phyloP scores from a whole-genome alignment of 1,140 invertebrate species.

The Drosophila subpulchrella region DNA sequence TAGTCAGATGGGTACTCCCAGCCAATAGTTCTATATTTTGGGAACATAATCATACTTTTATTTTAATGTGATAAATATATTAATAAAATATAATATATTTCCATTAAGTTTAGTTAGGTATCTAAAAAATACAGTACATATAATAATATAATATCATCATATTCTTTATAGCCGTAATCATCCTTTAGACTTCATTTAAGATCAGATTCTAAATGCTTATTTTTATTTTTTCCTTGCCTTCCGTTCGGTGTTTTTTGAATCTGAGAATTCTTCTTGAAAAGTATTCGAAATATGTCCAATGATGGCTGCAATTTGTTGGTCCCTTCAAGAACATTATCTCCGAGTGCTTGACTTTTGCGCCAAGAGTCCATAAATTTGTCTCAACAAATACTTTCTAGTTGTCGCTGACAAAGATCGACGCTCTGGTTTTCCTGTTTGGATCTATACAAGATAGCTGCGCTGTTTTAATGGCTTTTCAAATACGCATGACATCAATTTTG shows the following conservation, averaged over 20 bases:
- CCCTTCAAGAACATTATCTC: conserved; percentile 71
- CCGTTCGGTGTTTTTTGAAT: neutral
- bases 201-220: neutral
- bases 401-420: conserved; percentile 51
- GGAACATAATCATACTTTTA: no score
- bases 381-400: conserved; percentile 65
- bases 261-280: conserved; percentile 5
- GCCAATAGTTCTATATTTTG: no score
- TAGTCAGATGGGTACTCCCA: no score
- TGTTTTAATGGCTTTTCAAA: conserved; percentile 75
- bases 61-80: no score
- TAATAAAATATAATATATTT: no score
- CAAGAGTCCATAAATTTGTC: conserved; percentile 83
- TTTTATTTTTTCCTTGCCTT: neutral
- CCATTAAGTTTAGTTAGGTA: no score
- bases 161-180: no score
- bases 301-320: conserved; percentile 80
- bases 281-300: conserved; percentile 65
- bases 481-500: conserved; percentile 80
- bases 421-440: conserved; percentile 31
- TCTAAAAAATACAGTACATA: no score
- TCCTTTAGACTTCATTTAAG: neutral
- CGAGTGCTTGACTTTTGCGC: conserved; percentile 79
- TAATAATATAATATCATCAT: no score
- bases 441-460: conserved; percentile 52